Evolutionary conservation across 2,888 invertebrate species (phyloP), one percentile per base, ranked within the genome.

Genomic region (Apotomis betuletana): DNA sequence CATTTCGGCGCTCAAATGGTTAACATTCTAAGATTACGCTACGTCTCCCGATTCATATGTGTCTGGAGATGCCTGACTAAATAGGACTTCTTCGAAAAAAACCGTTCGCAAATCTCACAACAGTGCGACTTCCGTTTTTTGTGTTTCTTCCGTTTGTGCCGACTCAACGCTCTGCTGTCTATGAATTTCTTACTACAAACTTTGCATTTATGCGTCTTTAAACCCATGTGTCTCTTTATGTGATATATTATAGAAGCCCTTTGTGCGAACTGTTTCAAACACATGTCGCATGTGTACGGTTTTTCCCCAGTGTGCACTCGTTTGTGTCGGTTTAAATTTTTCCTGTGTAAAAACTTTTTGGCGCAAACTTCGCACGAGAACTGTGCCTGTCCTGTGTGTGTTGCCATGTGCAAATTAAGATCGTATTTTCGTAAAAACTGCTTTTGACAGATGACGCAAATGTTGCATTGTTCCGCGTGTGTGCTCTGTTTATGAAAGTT

Each of bases 251-350:
- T n/a, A 44, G 49, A 46, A 4, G 36, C 51, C 51, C 49, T 62
- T 36, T 51, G 61, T 0, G 61, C 49, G 36, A 62, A 62, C 8
- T 44, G 61, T n/a, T 49, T 62, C n/a, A 46, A 46, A 36, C 61
- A 62, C n/a, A 62, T 62, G 3, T 62, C 61, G 10, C 61, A 62
- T 6, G 49, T 44, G n/a, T 62, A 51, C 0, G 61, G 61, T 6
- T 62, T 62, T 3, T 49, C 61, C 8, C 61, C 61, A 49, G 49
- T 62, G 36, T 62, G 61, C 49, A 44, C 49, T 51, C 61, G 49
- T n/a, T 49, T 27, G n/a, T 62, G 61, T 51, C 61, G 49, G 27
- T 49, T 27, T 15, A 62, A 62, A 62, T 62, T 49, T 51, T 62
- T 49, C 27, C 36, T 62, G 49, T 51, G 15, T 49, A 49, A 9